Conservation (phyloP, 2,113 vertebrate genomes). For the Lontra canadensis region DNA sequence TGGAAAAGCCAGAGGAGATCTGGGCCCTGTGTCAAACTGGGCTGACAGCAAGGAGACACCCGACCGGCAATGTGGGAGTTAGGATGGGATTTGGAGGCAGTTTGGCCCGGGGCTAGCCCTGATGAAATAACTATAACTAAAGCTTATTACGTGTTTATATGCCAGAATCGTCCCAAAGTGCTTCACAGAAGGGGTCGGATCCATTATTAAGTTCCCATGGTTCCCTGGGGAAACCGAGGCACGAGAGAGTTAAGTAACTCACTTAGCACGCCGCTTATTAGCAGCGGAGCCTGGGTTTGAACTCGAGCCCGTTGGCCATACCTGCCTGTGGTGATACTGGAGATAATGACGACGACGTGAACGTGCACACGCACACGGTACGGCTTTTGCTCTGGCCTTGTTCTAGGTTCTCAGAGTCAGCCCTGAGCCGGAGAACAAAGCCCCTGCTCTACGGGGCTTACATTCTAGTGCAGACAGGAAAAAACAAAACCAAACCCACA, state of each 20-base stretch:
- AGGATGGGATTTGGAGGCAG: not conserved
- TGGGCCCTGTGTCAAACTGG: fast-evolving
- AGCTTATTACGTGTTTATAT: not conserved
- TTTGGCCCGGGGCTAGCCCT: not conserved
- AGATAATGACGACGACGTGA: not conserved
- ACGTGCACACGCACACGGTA: not conserved
- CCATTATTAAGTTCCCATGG: not conserved
- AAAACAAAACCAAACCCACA: not conserved
- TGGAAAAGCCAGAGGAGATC: not conserved
- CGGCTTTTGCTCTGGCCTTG: not conserved
- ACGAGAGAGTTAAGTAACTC: not conserved
- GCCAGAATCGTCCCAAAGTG: not conserved
- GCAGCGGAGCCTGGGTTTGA: not conserved
- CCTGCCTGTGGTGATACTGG: not conserved
- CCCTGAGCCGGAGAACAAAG: not conserved
- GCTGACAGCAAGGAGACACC: not conserved
- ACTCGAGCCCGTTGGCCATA: no score
- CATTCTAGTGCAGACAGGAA: not conserved
- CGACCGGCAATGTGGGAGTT: not conserved
- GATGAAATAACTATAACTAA: not conserved
- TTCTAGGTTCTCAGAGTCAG: not conserved
- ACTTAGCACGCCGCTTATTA: not conserved
- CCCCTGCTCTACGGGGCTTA: not conserved
- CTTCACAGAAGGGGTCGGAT: not conserved
- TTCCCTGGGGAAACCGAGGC: not conserved